Evolutionary conservation across 2,113 vertebrate species (phyloP).

Genomic region (Globicephala melas): DNA sequence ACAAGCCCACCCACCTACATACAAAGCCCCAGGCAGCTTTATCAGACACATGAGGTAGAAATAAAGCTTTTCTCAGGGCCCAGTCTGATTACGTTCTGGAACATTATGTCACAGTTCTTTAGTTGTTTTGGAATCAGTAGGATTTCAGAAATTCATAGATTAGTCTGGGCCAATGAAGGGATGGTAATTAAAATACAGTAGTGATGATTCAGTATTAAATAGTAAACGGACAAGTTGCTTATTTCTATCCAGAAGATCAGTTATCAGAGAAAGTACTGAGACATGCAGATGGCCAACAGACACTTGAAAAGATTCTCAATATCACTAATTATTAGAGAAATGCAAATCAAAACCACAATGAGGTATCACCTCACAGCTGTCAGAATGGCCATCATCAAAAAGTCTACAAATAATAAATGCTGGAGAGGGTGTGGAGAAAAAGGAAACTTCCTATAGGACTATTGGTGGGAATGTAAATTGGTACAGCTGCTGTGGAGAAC

Average conservation of each 20-base stretch:
- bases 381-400: background rate
- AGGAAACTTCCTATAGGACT: background rate
- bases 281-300: background rate
- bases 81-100: background rate
- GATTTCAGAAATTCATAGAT: slow-evolving; percentile 6
- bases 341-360: background rate
- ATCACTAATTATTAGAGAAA: background rate
- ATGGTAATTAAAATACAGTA: background rate
- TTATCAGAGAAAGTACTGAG: background rate
- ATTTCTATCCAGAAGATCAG: background rate
- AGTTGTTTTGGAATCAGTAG: background rate
- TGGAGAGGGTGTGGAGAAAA: background rate
- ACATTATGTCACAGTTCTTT: background rate
- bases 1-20: background rate
- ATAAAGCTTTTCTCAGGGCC: background rate
- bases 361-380: background rate
- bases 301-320: background rate
- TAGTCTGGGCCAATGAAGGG: background rate
- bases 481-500: background rate
- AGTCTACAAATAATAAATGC: background rate
- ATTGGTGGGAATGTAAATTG: background rate
- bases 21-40: background rate
- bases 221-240: background rate
- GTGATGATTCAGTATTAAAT: background rate
- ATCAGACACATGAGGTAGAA: background rate